A percentile compares a stretch with the other conserved stretches of the same genome.
Evolutionary conservation across 2,113 vertebrate species (phyloP).

Genomic region (Chrysochloris asiatica): DNA sequence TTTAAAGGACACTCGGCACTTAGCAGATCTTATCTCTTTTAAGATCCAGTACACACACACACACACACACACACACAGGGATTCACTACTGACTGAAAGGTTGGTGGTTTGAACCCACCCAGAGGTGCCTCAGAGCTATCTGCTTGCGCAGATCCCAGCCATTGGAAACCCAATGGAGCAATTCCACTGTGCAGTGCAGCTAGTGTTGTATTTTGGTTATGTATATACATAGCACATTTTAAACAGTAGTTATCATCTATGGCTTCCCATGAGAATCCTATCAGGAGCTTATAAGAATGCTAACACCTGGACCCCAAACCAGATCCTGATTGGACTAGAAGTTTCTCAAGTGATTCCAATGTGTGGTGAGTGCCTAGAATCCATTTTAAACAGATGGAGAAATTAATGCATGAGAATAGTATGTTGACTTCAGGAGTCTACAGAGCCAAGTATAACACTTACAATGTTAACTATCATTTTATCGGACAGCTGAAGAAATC

Average conservation of each 20-base stretch:
- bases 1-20: background rate
- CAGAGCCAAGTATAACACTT: background rate
- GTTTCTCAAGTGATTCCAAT: background rate
- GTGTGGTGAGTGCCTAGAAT: background rate
- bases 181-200: no score
- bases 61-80: background rate
- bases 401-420: background rate
- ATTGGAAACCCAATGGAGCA: no score
- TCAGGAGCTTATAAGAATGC: constrained; percentile 35
- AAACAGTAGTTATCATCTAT: constrained; percentile 3
- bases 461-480: background rate
- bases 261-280: background rate
- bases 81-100: background rate
- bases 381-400: background rate
- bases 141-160: background rate
- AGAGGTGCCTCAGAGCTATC: background rate
- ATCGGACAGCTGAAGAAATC: constrained; percentile 51
- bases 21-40: background rate
- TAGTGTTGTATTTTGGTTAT: no score
- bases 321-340: constrained; percentile 27
- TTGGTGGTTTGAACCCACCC: background rate
- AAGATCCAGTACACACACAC: background rate
- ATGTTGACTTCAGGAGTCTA: background rate
- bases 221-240: background rate
- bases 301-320: background rate